Evolutionary conservation across 2,888 invertebrate species (phyloP).

Genomic region (Macrosiphum euphorbiae): DNA sequence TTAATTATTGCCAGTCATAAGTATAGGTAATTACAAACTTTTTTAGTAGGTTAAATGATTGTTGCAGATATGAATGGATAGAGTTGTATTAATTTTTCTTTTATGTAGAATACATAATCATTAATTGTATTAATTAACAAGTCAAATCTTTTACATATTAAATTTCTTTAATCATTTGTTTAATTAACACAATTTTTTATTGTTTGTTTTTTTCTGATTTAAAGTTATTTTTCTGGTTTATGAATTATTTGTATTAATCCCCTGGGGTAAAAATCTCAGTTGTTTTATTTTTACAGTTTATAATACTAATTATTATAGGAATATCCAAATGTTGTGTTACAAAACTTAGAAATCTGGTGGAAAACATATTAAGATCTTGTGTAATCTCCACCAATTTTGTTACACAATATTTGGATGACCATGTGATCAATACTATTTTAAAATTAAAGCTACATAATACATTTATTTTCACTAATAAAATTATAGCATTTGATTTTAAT

Average conservation of each 20-base stretch:
- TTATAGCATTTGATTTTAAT: neutral
- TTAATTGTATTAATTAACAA: too few species aligned
- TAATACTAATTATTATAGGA: neutral
- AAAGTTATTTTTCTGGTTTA: neutral
- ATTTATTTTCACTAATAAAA: neutral
- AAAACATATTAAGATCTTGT: neutral
- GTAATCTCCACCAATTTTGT: neutral
- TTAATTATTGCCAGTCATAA: conserved; percentile 87
- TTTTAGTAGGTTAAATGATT: conserved; percentile 16
- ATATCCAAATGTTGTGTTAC: neutral
- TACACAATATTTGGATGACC: neutral
- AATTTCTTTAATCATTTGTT: neutral
- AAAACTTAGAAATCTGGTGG: neutral
- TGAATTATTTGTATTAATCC: neutral
- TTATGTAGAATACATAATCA: too few species aligned
- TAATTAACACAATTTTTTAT: neutral
- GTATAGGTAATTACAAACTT: conserved; percentile 76
- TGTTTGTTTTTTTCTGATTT: neutral
- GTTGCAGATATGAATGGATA: neutral
- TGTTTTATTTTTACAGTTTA: neutral
- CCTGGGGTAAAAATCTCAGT: neutral
- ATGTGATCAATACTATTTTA: neutral
- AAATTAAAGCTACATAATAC: neutral
- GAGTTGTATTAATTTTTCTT: conserved; percentile 32
- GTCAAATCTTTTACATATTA: too few species aligned